Evolutionary conservation across 1,140 invertebrate species (phyloP), one percentile per base, ranked within the genome.

Genomic region (Nasonia vitripennis): DNA sequence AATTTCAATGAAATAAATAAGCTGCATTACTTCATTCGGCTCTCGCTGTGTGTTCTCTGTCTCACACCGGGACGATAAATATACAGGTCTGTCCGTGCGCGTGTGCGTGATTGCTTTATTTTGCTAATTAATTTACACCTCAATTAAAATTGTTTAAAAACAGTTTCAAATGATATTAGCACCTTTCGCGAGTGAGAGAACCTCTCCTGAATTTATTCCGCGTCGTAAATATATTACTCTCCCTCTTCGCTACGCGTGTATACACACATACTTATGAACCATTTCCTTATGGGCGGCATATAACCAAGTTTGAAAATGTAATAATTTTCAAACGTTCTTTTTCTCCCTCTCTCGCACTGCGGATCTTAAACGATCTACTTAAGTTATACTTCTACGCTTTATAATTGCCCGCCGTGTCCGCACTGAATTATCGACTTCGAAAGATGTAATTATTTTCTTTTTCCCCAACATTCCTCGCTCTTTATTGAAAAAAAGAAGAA

Each of bases 101-200:
- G 81, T 78, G 77, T 84, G 23, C 82, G 81, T 80, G 83, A 86
- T 87, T 89, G 87, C 90, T 91, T 91, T 91, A 91, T 78, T 75
- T 62, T 37, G 27, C n/a, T 77, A 77, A 78, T 84, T 70, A 84
- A 70, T 78, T 84, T 78, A 70, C 27, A n/a, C 41, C 45, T 84
- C n/a, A 77, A 78, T 83, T 83, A 84, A 78, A 84, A 51, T 70
- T 70, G 62, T n/a, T 68, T 51, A 70, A 70, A 78, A 78, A 78
- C 48, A 45, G 14, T 70, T 70, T 45, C 9, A 71, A 84, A 71
- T 37, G 75, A 51, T 48, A 70, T 20, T 37, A 31, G 20, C 17
- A 23, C 14, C 48, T 51, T 9, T 62, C 6, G 48, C 6, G 48
- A 51, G 20, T 4, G 17, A 62, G 55, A 62, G 55, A 62, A 51